phyloP scores from a whole-genome alignment of 1,140 invertebrate species.

The Colletes gigas region DNA sequence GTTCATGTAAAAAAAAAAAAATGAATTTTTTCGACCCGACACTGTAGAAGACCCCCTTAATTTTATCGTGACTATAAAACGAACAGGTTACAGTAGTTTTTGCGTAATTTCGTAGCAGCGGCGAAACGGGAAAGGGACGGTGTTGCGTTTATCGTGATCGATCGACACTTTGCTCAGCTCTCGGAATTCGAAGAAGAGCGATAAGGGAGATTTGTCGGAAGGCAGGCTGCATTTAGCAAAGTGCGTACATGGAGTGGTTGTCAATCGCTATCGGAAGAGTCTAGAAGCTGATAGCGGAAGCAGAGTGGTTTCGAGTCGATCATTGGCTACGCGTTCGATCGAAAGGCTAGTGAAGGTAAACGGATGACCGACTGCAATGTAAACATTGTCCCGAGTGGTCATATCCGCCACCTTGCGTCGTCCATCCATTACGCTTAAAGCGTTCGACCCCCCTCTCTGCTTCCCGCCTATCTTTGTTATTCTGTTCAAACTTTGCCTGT shows the following conservation, averaged over 20 bases:
- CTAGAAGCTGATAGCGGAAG: conserved; percentile 25
- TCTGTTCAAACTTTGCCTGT: neutral
- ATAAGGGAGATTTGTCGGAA: no score
- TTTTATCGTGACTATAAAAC: no score
- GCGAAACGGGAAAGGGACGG: no score
- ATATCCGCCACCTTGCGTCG: conserved; percentile 15
- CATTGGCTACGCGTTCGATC: neutral
- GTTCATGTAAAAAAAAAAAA: no score
- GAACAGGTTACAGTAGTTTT: no score
- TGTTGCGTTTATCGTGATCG: no score
- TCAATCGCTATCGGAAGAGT: conserved; percentile 8
- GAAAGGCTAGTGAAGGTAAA: conserved; percentile 27
- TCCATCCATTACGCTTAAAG: neutral
- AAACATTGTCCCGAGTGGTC: conserved; percentile 52
- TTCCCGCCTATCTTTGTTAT: neutral
- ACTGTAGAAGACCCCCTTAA: no score
- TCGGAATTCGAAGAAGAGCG: no score
- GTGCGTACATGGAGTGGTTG: neutral
- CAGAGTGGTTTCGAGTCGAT: conserved; percentile 8
- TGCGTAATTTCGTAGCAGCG: no score
- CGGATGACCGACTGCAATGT: conserved; percentile 29
- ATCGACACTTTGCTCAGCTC: no score
- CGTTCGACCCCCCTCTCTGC: neutral
- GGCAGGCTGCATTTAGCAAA: no score
- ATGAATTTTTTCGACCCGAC: no score